These are phyloP conservation scores for Tonatia bakeri DNA, from an alignment of 2,113 vertebrate genomes.

Conservation along the genomic window DNA sequence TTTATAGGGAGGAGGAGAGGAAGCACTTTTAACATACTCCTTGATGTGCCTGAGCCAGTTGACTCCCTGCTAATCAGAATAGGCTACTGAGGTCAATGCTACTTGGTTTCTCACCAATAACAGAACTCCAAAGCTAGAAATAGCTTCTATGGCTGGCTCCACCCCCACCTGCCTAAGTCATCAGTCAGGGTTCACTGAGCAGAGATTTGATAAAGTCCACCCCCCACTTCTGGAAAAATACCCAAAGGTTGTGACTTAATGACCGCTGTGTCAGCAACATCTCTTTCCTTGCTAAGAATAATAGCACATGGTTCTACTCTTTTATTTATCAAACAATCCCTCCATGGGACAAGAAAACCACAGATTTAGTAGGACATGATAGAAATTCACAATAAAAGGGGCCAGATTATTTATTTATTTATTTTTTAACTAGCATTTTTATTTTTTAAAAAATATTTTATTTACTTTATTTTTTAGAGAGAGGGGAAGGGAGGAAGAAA, in stretches of 20 bases:
- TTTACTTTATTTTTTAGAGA: no score
- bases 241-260: neutral
- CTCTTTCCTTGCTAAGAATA: slow-evolving; percentile 13
- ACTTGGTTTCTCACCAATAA: neutral
- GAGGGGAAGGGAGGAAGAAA: no score
- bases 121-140: neutral
- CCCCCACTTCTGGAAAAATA: slow-evolving; percentile 35
- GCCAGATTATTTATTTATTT: slow-evolving; percentile 15
- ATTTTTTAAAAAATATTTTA: no score
- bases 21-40: neutral
- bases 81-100: neutral
- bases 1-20: neutral
- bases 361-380: neutral
- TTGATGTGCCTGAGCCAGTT: neutral
- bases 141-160: neutral
- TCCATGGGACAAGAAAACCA: neutral
- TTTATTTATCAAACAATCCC: slow-evolving; percentile 28
- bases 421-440: no score
- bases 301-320: neutral
- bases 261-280: neutral
- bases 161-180: neutral
- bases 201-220: neutral
- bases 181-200: neutral
- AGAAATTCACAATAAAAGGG: neutral
- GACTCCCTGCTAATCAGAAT: neutral